Conservation (phyloP, 2,113 vertebrate species). For the Chaetura pelagica region DNA sequence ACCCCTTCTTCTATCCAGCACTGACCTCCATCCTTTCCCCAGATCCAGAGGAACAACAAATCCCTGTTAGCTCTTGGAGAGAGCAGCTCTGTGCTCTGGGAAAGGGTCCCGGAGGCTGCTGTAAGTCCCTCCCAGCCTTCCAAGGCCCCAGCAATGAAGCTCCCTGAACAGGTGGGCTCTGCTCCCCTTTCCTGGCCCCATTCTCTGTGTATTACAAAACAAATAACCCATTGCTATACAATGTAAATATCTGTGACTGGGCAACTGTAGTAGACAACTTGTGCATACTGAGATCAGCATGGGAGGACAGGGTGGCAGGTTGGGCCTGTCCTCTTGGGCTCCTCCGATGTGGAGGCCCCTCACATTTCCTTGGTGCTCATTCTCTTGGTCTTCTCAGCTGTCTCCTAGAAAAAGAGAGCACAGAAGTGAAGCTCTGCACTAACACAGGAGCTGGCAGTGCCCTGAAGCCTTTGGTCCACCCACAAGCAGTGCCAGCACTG, state of each 20-base stretch:
- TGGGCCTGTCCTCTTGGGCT: constrained; percentile 34
- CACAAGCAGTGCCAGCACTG: neutral
- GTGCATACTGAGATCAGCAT: constrained; percentile 71
- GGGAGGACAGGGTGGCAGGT: constrained; percentile 59
- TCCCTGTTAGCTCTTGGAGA: neutral
- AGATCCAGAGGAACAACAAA: constrained; percentile 9
- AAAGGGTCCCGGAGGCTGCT: neutral
- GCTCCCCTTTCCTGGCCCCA: constrained; percentile 58
- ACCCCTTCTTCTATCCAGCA: constrained; percentile 29
- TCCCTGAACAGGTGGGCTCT: constrained; percentile 54
- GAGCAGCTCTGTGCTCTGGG: neutral
- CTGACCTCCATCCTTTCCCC: constrained; percentile 29
- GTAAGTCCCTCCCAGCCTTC: constrained; percentile 21
- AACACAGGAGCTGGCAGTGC: neutral
- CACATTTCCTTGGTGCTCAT: constrained; percentile 91
- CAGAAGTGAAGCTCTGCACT: neutral
- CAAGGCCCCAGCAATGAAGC: constrained; percentile 57
- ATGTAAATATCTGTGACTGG: constrained; percentile 82
- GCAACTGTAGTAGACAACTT: constrained; percentile 69
- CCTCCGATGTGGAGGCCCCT: constrained; percentile 56
- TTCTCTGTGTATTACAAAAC: constrained; percentile 76
- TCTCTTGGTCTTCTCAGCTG: constrained; percentile 90
- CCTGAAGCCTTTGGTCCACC: neutral
- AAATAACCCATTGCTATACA: constrained; percentile 76
- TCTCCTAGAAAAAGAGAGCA: constrained; percentile 82